Percentiles rank a stretch among this genome's conserved stretches.
Conservation (phyloP, 2,797 vertebrate genomes). For the Xiphophorus birchmanni region DNA sequence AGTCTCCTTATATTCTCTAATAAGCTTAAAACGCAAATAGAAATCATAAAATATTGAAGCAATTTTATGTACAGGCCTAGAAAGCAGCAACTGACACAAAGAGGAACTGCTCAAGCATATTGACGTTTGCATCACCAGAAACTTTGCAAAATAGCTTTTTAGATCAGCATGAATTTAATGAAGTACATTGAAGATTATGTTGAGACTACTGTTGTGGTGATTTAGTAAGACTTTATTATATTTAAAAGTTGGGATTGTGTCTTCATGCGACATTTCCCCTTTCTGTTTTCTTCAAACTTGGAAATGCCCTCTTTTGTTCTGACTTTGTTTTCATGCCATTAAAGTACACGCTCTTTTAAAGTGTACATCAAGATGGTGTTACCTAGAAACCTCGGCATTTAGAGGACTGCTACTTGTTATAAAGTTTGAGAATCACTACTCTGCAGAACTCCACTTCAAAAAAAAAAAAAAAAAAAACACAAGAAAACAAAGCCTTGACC, state of each 20-base stretch:
- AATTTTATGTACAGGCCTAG: background rate
- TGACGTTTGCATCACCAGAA: background rate
- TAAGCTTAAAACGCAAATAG: background rate
- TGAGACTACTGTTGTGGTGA: background rate
- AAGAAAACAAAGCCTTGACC: background rate
- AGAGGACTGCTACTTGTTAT: background rate
- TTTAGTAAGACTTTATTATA: background rate
- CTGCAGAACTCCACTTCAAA: background rate
- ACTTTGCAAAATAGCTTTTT: background rate
- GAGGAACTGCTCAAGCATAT: background rate
- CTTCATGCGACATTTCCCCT: background rate
- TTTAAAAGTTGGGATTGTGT: background rate
- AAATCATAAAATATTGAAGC: background rate
- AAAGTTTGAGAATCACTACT: background rate
- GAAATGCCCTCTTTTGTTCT: background rate
- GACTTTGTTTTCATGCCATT: background rate
- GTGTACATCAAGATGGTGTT: background rate
- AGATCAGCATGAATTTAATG: background rate
- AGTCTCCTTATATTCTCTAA: background rate
- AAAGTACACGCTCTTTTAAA: background rate
- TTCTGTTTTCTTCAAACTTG: background rate
- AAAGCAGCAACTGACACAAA: background rate
- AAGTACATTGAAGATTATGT: background rate
- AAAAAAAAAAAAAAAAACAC: background rate
- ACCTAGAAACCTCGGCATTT: background rate